These are phyloP conservation scores for Thaleichthys pacificus DNA, from an alignment of 2,797 vertebrate genomes.

Conservation along the genomic window DNA sequence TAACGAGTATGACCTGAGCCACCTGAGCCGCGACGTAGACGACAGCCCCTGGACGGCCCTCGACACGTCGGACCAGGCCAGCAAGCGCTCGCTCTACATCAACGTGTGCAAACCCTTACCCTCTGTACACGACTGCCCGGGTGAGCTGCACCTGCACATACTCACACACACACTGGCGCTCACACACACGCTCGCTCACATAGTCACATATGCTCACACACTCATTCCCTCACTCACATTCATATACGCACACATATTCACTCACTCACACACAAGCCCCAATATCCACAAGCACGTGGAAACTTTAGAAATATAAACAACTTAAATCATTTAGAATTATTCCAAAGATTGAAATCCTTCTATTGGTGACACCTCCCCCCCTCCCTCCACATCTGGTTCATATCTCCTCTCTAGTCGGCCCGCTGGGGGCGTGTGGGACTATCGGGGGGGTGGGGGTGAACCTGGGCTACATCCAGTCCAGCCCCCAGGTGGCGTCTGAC, in stretches of 20 bases:
- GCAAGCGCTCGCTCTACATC: constrained; percentile 82
- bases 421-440: constrained; percentile 83
- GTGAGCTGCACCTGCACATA: constrained; percentile 60
- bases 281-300: too few relatives aligned
- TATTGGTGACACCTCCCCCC: background rate
- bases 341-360: background rate
- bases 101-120: constrained; percentile 91
- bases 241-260: too few relatives aligned
- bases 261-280: background rate
- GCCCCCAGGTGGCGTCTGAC: constrained; percentile 79
- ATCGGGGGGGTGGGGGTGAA: constrained; percentile 67
- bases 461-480: constrained; percentile 89
- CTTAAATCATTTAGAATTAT: too few relatives aligned
- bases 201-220: background rate
- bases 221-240: background rate
- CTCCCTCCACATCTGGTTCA: background rate
- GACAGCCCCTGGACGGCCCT: constrained; percentile 83
- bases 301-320: too few relatives aligned
- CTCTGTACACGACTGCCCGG: constrained; percentile 72
- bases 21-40: constrained; percentile 74
- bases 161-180: background rate
- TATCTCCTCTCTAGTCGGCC: constrained; percentile 71
- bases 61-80: constrained; percentile 73
- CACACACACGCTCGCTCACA: background rate
- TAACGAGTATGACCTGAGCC: constrained; percentile 91